Base-by-base conservation (phyloP, 2,888 invertebrate genomes). In the Phymatocera aterrima region DNA sequence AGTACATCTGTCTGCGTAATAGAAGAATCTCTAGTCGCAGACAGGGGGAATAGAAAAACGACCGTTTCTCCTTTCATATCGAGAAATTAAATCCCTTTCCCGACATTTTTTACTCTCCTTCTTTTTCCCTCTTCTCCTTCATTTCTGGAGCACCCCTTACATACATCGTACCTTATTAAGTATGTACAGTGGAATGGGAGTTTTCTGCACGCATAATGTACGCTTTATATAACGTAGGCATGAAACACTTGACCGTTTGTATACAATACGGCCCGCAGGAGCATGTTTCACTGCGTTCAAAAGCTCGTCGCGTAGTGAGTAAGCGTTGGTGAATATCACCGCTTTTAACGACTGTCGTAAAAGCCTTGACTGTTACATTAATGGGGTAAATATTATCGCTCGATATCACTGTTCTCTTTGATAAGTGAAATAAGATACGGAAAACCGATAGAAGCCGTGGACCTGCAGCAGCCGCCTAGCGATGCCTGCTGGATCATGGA, bases 301-400 rank as follows among this genome's bases (percentile, higher is more conserved):
- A 31, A 15, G 40, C 28, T 65, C 12, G 8, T 43, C 43, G 43
- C 34, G 2, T 28, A 2, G 10, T 40, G n/a, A n/a, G n/a, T n/a
- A n/a, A 64, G 31, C 54, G 37, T 46, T 43, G 61, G 81, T 77
- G 81, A 80, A 80, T 87, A 86, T 86, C 86, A 83, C 83, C 82
- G 83, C 81, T 81, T 83, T 87, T 87, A 86, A 87, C 83, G 83
- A 81, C 85, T 75, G 81, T 86, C 85, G 79, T 87, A 87, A 87
- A 87, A 81, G 64, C 72, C 80, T 78, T 28, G 79, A 83, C 79
- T 83, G 82, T 84, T 83, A 80, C 82, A 81, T 82, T 83, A 85
- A 84, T 82, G 78, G 79, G 79, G 79, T 84, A 83, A 81, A 86
- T 83, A 83, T 84, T 83, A 82, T 82, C 83, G 83, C 83, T 79